Base-by-base conservation (phyloP, 1,140 invertebrate species). In the Tribolium madens region DNA sequence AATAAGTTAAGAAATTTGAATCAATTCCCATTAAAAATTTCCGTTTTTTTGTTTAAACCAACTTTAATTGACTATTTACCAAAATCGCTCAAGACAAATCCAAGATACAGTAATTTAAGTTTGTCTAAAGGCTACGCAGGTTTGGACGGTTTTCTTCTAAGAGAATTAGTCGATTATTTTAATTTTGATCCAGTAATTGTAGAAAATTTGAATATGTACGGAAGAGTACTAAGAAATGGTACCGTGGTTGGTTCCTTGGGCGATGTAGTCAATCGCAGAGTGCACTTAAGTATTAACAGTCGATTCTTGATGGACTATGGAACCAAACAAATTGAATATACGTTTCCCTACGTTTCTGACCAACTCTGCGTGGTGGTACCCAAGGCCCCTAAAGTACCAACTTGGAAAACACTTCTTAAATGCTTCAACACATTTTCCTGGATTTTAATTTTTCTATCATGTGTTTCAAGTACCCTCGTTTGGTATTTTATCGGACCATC, bases 291-390 rank as follows among this genome's bases (percentile, higher is more conserved):
- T 3, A 83, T 86, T 42, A 87, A 85, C 33, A 79, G 82, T 0
- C 80, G 83, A 26, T 88, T 86, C 73, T 70, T 87, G 18, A 84
- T 84, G 21, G 77, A 76, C 6, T 87, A 88, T 71, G 76, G 76
- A 0, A 80, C 75, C 0, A 53, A 79, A n/a, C 68, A 77, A 4
- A 76, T 87, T 2, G 83, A 85, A n/a, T 87, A 85, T 47, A 84
- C 84, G 3, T 53, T 69, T 5, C 83, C 84, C 0, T 75, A 85
- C 2, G 81, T 78, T 42, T 82, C 81, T 21, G 87, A 88, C 78
- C 70, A 80, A 15, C 52, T 88, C 6, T 87, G 86, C 78, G 75
- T 88, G 1, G 52, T 87, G 1, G 84, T 84, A 0, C 86, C 86
- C 0, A 86, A 86, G 77, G 79, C 87, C 6, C 9, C 48, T 4